A percentile compares a stretch with the other conserved stretches of the same genome.
Evolutionary conservation across 2,113 vertebrate species (phyloP).

Genomic region (Semnornis frantzii): DNA sequence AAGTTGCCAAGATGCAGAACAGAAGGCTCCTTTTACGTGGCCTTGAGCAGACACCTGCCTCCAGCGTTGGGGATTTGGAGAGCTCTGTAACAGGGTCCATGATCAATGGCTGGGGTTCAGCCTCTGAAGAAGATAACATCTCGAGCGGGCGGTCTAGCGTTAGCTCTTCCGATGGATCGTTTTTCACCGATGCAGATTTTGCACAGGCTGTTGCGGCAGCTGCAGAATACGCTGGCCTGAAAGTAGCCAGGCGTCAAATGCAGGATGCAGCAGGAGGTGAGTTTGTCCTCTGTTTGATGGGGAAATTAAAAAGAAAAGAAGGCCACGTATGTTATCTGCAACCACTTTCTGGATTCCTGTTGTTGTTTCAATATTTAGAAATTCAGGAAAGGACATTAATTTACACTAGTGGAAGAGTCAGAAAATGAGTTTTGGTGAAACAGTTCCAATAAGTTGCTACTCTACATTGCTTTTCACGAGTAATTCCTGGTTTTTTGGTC

Average conservation of each 20-base stretch:
- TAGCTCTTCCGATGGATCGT: constrained; percentile 97
- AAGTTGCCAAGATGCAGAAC: constrained; percentile 91
- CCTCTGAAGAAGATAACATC: constrained; percentile 96
- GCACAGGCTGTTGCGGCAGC: constrained; percentile 96
- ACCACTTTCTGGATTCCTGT: no score
- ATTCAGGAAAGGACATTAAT: background rate
- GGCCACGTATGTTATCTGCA: background rate
- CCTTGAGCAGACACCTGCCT: constrained; percentile 96
- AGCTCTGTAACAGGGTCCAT: constrained; percentile 99
- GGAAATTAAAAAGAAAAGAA: background rate
- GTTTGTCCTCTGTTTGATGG: background rate
- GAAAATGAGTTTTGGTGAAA: background rate
- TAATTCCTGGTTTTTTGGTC: background rate
- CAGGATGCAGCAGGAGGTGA: constrained; percentile 80
- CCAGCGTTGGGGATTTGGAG: constrained; percentile 95
- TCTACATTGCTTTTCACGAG: background rate
- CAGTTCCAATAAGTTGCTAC: background rate
- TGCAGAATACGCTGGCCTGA: constrained; percentile 92
- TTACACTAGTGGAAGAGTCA: background rate
- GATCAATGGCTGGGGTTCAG: constrained; percentile 99
- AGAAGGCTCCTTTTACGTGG: constrained; percentile 89
- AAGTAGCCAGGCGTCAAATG: constrained; percentile 89
- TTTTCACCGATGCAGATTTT: constrained; percentile 98
- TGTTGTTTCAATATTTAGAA: background rate
- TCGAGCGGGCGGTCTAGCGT: constrained; percentile 96